Base-by-base conservation (phyloP, 2,797 vertebrate species). In the Morelia viridis region DNA sequence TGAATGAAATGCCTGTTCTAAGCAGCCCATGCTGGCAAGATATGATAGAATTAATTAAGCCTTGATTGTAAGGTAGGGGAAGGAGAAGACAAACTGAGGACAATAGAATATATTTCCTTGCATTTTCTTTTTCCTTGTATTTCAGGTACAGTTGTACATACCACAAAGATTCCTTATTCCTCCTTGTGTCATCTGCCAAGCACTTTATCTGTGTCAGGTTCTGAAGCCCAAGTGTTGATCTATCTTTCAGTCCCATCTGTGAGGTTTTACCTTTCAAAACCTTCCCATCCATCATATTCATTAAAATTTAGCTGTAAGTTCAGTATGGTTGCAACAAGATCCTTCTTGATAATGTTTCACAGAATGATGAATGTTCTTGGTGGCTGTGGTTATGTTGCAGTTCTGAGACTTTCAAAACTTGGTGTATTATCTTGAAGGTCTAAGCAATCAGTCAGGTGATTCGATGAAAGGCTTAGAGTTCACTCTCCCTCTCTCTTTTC, bases 181-280 rank as follows among this genome's bases (percentile, higher is more conserved):
- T 90, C 65, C 84, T 83, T 87, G 64, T 31, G 62, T 87, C 90
- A 65, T 87, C 31, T 7, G 60, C 50, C 56, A 83, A 87, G 62
- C 68, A 92, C 31, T 90, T 92, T 87, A 88, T 87, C 58, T 90
- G 46, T 88, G 60, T 92, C 89, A 90, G 60, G 22, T 92, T 90
- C 85, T 46, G 68, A 65, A 87, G 62, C 60, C 46, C 89, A 83
- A 57, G 87, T 83, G 85, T 92, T 87, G 85, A 92, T 90, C 85
- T 90, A 92, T 60, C 89, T 87, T 90, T 92, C 89, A 92, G 58
- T 64, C 24, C 92, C 68, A 83, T 87, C 89, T 92, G 85, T 62
- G 89, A 87, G 60, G 85, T 53, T 90, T 92, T 85, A 92, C 68
- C 68, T 92, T 56, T 31, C 87, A 50, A 80, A 90, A 65, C 92